A percentile compares a stretch with the other conserved stretches of the same genome.
Evolutionary conservation across 2,113 vertebrate species (phyloP).

Genomic region (Daubentonia madagascariensis): DNA sequence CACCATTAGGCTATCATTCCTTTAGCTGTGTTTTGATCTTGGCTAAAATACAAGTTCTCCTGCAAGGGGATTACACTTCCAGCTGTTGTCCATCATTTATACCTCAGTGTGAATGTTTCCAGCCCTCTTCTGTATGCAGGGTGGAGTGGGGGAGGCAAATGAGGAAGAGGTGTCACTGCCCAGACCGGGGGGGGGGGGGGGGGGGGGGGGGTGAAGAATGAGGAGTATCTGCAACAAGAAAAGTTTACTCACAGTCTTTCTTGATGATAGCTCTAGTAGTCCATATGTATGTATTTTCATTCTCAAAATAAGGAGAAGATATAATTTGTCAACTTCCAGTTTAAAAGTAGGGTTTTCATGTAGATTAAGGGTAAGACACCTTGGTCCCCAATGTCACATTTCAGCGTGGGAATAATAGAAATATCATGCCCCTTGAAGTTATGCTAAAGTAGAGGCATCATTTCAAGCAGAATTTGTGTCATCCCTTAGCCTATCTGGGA

Average conservation of each 20-base stretch:
- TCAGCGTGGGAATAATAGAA: background rate
- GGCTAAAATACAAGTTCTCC: constrained; percentile 14
- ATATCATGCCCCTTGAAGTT: background rate
- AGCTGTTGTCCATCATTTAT: background rate
- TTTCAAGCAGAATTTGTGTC: background rate
- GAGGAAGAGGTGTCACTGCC: background rate
- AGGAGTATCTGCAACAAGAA: background rate
- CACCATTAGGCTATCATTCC: background rate
- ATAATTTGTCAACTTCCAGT: background rate
- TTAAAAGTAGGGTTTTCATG: background rate
- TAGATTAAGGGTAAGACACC: background rate
- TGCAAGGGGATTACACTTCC: background rate
- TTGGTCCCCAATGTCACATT: background rate
- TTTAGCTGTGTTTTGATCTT: background rate
- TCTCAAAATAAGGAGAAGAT: constrained; percentile 4
- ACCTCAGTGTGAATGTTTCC: background rate
- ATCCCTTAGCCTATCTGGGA: background rate
- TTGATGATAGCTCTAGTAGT: background rate
- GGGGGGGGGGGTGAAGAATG: background rate
- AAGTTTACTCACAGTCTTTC: background rate
- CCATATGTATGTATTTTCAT: background rate
- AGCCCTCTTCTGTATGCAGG: background rate
- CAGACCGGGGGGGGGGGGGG: too few species aligned
- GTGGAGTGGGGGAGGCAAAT: background rate
- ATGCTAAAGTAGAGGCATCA: background rate